Percentiles rank a stretch among this genome's conserved stretches.
phyloP scores from a whole-genome alignment of 2,797 vertebrate species.

The Dryobates pubescens region DNA sequence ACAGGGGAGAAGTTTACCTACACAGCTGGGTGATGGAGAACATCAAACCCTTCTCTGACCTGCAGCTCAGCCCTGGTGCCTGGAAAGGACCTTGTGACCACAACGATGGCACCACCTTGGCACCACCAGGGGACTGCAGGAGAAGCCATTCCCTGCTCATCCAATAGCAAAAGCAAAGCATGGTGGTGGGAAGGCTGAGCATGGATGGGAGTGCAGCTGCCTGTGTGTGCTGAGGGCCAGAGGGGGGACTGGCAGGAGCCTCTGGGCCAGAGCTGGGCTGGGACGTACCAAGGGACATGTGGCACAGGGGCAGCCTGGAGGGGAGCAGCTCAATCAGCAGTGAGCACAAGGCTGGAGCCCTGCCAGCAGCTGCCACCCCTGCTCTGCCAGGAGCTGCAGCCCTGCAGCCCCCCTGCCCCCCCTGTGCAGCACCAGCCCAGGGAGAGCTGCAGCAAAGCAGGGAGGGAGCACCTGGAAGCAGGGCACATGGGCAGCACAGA shows the following conservation, averaged over 20 bases:
- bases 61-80: not conserved
- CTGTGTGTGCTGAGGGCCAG: not conserved
- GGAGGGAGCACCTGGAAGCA: conserved; percentile 53
- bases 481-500: conserved; percentile 11
- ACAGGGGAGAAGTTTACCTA: not conserved
- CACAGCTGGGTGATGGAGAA: accelerated
- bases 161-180: not conserved
- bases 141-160: not conserved
- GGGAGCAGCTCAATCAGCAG: conserved; percentile 10
- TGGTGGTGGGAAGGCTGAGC: accelerated
- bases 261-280: not conserved
- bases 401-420: not conserved
- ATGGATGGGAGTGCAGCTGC: not conserved
- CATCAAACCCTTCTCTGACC: not conserved
- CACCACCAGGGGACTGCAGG: not conserved
- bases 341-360: not conserved
- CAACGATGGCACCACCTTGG: not conserved
- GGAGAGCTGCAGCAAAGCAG: conserved; percentile 25
- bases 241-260: not conserved
- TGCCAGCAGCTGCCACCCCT: conserved; percentile 58
- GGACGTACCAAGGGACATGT: conserved; percentile 40
- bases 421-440: not conserved
- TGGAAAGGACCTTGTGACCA: not conserved
- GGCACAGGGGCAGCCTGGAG: not conserved
- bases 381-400: not conserved